Evolutionary conservation across 2,888 invertebrate genomes (phyloP), one percentile per base, ranked within the genome.

Genomic region (Tenthredo amoena): DNA sequence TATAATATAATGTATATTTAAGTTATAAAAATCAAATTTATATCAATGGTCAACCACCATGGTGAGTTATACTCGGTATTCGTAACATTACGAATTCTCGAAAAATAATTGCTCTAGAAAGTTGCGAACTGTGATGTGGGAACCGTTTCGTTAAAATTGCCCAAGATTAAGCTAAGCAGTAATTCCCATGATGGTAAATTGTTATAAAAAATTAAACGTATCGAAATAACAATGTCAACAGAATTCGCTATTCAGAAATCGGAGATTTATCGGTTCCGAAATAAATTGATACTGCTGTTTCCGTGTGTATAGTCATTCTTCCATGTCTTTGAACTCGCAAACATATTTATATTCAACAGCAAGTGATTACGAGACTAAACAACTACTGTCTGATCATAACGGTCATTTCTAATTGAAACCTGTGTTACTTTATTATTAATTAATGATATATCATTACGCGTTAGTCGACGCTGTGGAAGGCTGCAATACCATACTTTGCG

Each of bases 61-160:
- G 18, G 9, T 77, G 31, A 77, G 7, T 26, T 34, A 21, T 37
- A 43, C 34, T 15, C 62, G 81, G 4, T 50, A 62, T 43, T 43
- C 21, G 40, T 6, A 21, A 12, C 10, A 21, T 62, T 12, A 21
- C 26, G 1, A 2, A 81, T 62, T 62, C 43, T 21, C 58, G 62
- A 62, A 62, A 21, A 37, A 65, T 81, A 81, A 81, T 81, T 81
- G 40, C 65, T 62, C 81, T 40, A 81, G 81, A 81, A 81, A 81
- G 81, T 65, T 62, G 81, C 26, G 4, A 43, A 7, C 7, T 43
- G 26, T 26, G 12, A 40, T n/a, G n/a, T 2, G n/a, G 6, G 62
- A 62, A 43, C n/a, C 21, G 34, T 62, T 81, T 62, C 40, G 50
- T 37, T 31, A n/a, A 26, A 18, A 77, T 77, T 77, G 5, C 77